Base-by-base conservation (phyloP, 2,797 vertebrate species). In the Bovichtus diacanthus region DNA sequence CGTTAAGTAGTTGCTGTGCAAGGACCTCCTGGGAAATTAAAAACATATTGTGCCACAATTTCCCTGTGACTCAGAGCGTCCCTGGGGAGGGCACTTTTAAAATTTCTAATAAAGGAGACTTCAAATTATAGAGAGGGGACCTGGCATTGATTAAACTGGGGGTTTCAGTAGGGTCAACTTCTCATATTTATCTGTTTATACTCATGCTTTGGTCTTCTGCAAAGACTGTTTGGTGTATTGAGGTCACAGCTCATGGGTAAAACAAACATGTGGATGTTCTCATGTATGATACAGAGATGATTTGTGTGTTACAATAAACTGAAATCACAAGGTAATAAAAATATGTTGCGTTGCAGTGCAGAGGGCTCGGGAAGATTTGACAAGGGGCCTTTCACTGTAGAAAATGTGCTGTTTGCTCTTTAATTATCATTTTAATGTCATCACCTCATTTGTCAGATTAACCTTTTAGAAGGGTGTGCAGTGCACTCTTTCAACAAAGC, bases 21-120 rank as follows among this genome's bases (percentile, higher is more conserved):
- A 86, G 73, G 85, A 90, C 79, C 94, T 90, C 92, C 31, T 60
- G 95, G 95, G 95, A 96, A 96, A 96, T 96, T 95, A 95, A 94
- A 95, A 94, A 92, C 93, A 94, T 95, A 94, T 95, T 95, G 94
- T 95, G 81, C 88, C 90, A 95, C 93, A 91, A 91, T 95, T 94
- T 94, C 92, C 88, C 87, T 90, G 93, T 90, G 93, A 94, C 91
- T 91, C 71, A 50, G 62, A 63, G 76, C 49, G 2, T 92, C 95
- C 88, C 93, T 36, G 10, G 93, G 91, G 95, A 93, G 43, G 74
- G 68, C 74, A 92, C 88, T 91, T 95, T 94, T 92, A 91, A 93
- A 87, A 93, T 94, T 94, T 95, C 92, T 94, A 95, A 95, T 95
- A 95, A 95, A 93, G 93, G 78, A 90, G 90, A 91, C 88, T 90